A percentile compares a stretch with the other conserved stretches of the same genome.
Conservation (phyloP, 2,113 vertebrate species). For the Phoenicopterus ruber region DNA sequence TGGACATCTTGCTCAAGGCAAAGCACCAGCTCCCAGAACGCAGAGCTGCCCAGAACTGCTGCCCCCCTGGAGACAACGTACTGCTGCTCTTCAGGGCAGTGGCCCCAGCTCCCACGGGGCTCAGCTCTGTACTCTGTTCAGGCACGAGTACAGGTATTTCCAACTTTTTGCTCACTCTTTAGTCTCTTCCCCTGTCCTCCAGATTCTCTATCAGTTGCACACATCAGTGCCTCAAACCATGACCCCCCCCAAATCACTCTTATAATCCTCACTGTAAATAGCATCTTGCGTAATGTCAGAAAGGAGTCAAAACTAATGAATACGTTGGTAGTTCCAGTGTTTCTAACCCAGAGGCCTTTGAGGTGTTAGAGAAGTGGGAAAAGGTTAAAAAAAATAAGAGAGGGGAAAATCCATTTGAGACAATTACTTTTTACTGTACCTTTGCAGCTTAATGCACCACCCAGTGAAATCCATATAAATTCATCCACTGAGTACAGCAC, state of each 20-base stretch:
- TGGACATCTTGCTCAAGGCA: not conserved
- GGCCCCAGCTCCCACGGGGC: not conserved
- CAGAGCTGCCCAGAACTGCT: not conserved
- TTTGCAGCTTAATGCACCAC: not conserved
- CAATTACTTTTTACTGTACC: not conserved
- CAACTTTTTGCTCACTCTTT: not conserved
- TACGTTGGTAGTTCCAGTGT: not conserved
- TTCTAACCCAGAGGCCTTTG: not conserved
- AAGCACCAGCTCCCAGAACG: not conserved
- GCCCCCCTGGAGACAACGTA: rapidly evolving
- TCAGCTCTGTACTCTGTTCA: not conserved
- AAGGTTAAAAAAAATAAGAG: not conserved
- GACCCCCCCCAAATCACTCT: not conserved
- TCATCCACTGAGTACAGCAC: not conserved
- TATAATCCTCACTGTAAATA: not conserved
- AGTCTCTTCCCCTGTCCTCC: not conserved
- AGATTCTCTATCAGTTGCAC: not conserved
- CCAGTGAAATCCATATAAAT: not conserved
- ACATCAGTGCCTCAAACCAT: not conserved
- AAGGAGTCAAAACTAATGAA: not conserved
- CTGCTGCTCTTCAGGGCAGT: not conserved
- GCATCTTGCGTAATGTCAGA: not conserved
- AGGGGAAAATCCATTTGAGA: not conserved
- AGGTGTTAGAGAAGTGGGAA: not conserved
- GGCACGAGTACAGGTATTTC: not conserved